Evolutionary conservation across 2,113 vertebrate species (phyloP).

Genomic region (Catharus fuscescens): DNA sequence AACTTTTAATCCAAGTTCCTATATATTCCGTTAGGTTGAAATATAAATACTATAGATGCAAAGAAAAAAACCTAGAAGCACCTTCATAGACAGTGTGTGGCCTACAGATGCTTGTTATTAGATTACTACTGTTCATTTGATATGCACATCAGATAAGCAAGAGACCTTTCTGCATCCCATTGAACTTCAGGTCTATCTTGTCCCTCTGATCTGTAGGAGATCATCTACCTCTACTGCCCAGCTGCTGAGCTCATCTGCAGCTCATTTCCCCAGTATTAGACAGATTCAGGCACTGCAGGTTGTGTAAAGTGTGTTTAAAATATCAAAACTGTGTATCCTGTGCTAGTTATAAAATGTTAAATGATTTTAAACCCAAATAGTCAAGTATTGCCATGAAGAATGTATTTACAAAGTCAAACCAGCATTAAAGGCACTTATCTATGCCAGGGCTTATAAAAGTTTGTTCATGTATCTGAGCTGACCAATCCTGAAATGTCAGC

Average conservation of each 20-base stretch:
- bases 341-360: not conserved
- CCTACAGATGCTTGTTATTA: not conserved
- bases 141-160: not conserved
- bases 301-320: not conserved
- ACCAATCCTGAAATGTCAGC: not conserved
- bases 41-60: not conserved
- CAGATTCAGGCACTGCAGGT: not conserved
- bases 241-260: not conserved
- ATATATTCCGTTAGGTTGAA: not conserved
- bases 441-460: not conserved
- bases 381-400: not conserved
- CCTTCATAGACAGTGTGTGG: not conserved
- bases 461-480: not conserved
- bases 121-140: not conserved
- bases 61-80: not conserved
- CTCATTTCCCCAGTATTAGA: not conserved
- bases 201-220: not conserved
- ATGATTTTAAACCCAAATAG: not conserved
- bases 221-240: not conserved
- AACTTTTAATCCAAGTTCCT: not conserved
- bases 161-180: not conserved
- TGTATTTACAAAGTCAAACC: not conserved
- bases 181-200: not conserved
- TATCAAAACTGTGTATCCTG: not conserved
- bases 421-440: not conserved